These are phyloP conservation scores for Lepidochrysops patricia DNA, from an alignment of 2,888 invertebrate species.

Conservation along the genomic window DNA sequence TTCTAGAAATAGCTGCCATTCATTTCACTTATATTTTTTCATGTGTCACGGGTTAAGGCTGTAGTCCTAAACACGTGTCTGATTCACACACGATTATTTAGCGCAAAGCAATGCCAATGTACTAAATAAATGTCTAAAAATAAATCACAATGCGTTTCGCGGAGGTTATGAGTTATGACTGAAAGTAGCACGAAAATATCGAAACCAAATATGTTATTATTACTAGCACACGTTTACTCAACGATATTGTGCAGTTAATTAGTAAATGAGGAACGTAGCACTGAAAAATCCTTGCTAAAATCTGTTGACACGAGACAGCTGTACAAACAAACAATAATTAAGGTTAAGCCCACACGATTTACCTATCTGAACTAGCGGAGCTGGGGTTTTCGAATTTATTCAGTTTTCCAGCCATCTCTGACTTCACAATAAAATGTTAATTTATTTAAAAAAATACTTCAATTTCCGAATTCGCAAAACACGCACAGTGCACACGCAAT, in stretches of 20 bases:
- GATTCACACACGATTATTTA: slow-evolving; percentile 40
- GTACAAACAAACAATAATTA: slow-evolving; percentile 59
- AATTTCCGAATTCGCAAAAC: slow-evolving; percentile 31
- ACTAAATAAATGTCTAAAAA: slow-evolving; percentile 67
- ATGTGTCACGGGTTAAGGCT: slow-evolving; percentile 24
- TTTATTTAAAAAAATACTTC: slow-evolving; percentile 28
- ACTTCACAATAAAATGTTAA: slow-evolving; percentile 19
- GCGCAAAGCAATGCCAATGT: slow-evolving; percentile 54
- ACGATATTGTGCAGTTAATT: slow-evolving; percentile 34
- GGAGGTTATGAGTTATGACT: slow-evolving; percentile 48
- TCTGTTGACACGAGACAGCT: slow-evolving; percentile 60
- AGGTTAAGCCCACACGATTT: slow-evolving; percentile 58
- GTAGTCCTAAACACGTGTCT: slow-evolving; percentile 50
- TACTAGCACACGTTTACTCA: slow-evolving; percentile 41
- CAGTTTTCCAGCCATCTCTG: slow-evolving; percentile 67
- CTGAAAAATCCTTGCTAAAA: slow-evolving; percentile 43
- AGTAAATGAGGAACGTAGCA: slow-evolving; percentile 44
- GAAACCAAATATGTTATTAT: slow-evolving; percentile 13
- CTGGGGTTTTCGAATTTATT: slow-evolving; percentile 88
- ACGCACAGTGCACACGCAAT: slow-evolving; percentile 33
- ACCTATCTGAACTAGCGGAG: slow-evolving; percentile 94
- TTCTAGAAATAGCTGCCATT: slow-evolving; percentile 51
- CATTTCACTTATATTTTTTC: slow-evolving; percentile 32
- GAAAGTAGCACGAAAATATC: slow-evolving; percentile 4
- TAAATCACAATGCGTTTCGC: slow-evolving; percentile 56